A percentile compares a stretch with the other conserved stretches of the same genome.
Conservation (phyloP, 2,797 vertebrate species). For the Pyrrhura leucotis region DNA sequence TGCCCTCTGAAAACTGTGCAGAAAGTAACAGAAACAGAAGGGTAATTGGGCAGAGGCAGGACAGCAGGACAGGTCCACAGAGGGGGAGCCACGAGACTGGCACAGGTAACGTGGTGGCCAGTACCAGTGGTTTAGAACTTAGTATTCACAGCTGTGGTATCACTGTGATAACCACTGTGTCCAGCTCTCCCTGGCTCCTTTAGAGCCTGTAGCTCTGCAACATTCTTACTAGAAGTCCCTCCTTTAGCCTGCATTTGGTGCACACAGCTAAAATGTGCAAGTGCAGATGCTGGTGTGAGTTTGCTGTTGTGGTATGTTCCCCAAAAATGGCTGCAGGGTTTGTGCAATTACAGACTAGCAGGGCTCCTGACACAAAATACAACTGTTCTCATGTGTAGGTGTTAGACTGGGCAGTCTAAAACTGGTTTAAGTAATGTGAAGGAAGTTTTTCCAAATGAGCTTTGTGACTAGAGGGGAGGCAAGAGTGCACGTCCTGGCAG, state of each 20-base stretch:
- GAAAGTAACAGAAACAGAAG: background rate
- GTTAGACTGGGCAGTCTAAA: background rate
- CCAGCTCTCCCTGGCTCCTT: background rate
- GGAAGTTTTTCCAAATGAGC: background rate
- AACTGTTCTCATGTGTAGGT: background rate
- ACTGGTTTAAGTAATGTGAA: background rate
- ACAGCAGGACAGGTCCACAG: background rate
- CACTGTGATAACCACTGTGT: background rate
- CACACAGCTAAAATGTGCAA: accelerated
- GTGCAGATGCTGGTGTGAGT: background rate
- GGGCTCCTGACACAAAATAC: background rate
- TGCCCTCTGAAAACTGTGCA: background rate
- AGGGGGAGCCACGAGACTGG: background rate
- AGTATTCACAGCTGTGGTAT: background rate
- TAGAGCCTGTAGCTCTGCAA: background rate
- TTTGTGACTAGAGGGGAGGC: background rate
- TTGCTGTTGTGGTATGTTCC: too few species aligned
- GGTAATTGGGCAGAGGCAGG: background rate
- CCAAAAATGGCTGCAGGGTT: background rate
- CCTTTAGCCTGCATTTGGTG: accelerated
- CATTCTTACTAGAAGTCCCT: background rate
- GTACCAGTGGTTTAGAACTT: background rate
- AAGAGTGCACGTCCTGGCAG: background rate
- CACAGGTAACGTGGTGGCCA: accelerated
- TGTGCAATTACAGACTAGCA: background rate